Conservation (phyloP, 53 echinoderm and acorn worm species). For the Crossaster papposus region DNA sequence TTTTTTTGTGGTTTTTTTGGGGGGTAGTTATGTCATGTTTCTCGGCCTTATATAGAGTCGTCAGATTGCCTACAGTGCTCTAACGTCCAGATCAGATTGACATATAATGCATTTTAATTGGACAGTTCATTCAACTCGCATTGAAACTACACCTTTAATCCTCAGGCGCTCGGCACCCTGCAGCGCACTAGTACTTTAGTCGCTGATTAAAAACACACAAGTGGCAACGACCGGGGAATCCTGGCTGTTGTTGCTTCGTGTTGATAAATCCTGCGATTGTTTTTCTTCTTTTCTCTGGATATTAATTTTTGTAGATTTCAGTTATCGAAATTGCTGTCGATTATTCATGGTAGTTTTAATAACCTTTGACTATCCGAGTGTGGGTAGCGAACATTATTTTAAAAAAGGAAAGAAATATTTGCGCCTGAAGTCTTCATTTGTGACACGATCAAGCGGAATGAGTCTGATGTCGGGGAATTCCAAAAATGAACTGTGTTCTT, state of each 20-base stretch:
- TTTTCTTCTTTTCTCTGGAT: not conserved
- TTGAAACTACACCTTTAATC: conserved; percentile 53
- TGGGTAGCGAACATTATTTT: too few species aligned
- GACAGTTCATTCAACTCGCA: conserved; percentile 49
- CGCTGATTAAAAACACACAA: conserved; percentile 40
- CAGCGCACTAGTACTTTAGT: conserved; percentile 15
- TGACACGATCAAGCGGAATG: too few species aligned
- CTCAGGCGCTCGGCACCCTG: conserved; percentile 7
- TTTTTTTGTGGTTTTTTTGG: not conserved
- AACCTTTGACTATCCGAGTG: too few species aligned
- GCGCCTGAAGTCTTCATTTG: too few species aligned
- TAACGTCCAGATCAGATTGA: conserved; percentile 22
- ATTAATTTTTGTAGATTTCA: not conserved
- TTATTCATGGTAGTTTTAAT: too few species aligned
- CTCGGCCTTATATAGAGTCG: conserved; percentile 22
- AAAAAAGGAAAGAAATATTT: too few species aligned
- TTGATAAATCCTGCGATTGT: not conserved
- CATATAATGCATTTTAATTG: conserved; percentile 50
- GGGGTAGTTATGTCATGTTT: not conserved
- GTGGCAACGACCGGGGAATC: conserved; percentile 40
- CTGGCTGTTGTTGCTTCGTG: not conserved
- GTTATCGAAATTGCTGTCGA: too few species aligned
- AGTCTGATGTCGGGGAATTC: too few species aligned
- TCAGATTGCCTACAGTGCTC: not conserved
- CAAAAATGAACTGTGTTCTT: too few species aligned